Conservation (phyloP, 1,140 invertebrate genomes). For the Brachionus manjavacas region DNA sequence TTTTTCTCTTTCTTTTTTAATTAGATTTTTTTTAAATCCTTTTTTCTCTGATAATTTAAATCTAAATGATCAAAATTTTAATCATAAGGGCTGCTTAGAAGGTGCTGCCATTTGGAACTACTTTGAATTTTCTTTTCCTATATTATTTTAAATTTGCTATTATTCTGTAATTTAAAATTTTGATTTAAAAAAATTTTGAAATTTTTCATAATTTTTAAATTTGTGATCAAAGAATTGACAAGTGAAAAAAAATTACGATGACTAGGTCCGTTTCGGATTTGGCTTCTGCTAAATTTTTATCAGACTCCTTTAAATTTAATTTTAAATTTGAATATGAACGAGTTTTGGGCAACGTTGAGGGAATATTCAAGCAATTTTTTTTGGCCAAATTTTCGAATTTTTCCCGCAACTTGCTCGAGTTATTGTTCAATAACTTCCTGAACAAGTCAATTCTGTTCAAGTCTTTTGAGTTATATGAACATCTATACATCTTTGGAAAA, state of each 20-base stretch:
- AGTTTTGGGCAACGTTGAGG: neutral
- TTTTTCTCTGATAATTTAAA: no score
- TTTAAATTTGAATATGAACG: neutral
- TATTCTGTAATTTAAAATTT: neutral
- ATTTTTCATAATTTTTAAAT: no score
- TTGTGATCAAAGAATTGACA: no score
- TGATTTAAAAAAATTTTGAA: no score
- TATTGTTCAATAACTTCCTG: neutral
- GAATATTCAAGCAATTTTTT: neutral
- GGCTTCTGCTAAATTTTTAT: neutral
- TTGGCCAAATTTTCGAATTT: constrained; percentile 20
- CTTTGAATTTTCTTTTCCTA: no score
- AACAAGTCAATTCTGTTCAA: neutral
- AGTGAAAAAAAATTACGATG: neutral
- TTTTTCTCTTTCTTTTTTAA: no score
- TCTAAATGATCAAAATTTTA: no score
- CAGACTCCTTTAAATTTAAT: neutral
- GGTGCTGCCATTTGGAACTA: no score
- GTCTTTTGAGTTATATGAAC: neutral
- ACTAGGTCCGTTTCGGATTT: neutral
- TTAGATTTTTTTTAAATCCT: no score
- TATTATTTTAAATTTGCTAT: no score
- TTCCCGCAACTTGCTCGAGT: neutral
- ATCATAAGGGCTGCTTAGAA: no score
- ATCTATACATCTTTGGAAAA: neutral